Conservation (phyloP, 35 echinoderm and acorn worm species). For the Apostichopus japonicus region DNA sequence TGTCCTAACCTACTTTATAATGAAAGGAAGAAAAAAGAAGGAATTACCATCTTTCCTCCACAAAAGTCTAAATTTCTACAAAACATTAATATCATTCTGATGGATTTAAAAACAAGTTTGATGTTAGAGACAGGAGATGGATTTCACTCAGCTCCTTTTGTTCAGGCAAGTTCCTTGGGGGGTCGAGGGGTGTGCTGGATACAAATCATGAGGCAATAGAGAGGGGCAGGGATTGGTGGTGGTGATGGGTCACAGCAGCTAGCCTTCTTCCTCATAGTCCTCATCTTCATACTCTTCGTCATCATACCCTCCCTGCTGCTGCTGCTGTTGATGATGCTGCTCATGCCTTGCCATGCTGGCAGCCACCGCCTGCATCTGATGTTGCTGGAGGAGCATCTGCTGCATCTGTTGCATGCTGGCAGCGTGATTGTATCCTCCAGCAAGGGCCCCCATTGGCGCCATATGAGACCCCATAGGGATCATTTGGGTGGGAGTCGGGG, state of each 20-base stretch:
- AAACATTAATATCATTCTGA: constrained; percentile 19
- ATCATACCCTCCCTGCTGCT: constrained; percentile 44
- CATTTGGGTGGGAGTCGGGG: constrained; percentile 39
- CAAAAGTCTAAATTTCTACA: constrained; percentile 3
- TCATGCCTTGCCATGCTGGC: constrained; percentile 58
- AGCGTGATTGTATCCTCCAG: constrained; percentile 48
- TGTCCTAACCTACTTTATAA: constrained; percentile 1
- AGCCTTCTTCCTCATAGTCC: constrained; percentile 70
- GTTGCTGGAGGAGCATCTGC: constrained; percentile 55
- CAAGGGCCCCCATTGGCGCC: constrained; percentile 42
- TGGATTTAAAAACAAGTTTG: background rate
- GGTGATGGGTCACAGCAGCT: constrained; percentile 35
- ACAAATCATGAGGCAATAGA: constrained; percentile 7
- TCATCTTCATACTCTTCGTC: constrained; percentile 72
- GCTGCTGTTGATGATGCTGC: constrained; percentile 53
- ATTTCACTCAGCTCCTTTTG: constrained; percentile 1
- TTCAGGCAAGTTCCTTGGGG: background rate
- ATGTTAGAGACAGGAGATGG: constrained; percentile 17
- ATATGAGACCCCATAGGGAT: constrained; percentile 57
- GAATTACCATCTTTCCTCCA: background rate
- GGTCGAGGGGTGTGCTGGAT: background rate
- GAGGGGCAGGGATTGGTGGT: background rate
- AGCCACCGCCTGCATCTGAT: constrained; percentile 58
- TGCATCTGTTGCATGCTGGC: constrained; percentile 71
- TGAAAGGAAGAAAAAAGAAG: background rate